Conservation (phyloP, 2,797 vertebrate genomes). For the Clarias platycephalus region DNA sequence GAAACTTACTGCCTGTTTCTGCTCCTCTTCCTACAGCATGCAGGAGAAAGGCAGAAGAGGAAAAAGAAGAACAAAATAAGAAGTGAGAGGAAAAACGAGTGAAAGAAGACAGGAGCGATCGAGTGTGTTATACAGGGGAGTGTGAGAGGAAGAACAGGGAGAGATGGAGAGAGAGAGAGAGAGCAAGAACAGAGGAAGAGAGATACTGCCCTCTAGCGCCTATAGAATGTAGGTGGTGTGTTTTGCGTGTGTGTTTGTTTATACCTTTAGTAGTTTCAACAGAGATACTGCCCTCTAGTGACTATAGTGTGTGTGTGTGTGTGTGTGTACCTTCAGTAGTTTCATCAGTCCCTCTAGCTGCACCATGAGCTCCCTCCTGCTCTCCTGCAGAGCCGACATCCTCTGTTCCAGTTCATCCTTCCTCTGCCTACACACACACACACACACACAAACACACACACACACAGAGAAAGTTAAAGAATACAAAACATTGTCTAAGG, state of each 20-base stretch:
- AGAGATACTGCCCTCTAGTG: conserved; percentile 70
- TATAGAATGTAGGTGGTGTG: neutral
- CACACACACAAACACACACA: conserved; percentile 44
- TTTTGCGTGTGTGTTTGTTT: neutral
- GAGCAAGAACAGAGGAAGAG: neutral
- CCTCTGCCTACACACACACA: conserved; percentile 71
- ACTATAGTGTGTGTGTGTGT: neutral
- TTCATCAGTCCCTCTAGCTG: conserved; percentile 96
- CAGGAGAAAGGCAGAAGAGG: conserved; percentile 64
- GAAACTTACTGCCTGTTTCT: conserved; percentile 96
- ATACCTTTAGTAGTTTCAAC: conserved; percentile 70
- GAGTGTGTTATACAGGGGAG: conserved; percentile 55
- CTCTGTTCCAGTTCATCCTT: conserved; percentile 99
- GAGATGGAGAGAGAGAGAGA: conserved; percentile 29
- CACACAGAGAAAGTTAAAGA: conserved; percentile 32
- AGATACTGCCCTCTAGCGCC: conserved; percentile 57
- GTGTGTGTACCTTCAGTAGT: conserved; percentile 21
- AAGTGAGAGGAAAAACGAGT: neutral
- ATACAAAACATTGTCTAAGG: neutral
- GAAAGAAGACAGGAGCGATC: conserved; percentile 50
- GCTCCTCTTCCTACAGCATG: conserved; percentile 88
- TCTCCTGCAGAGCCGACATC: conserved; percentile 98
- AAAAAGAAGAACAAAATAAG: conserved; percentile 68
- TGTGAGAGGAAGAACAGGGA: conserved; percentile 24
- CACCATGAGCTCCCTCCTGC: conserved; percentile 98